Evolutionary conservation across 2,888 invertebrate species (phyloP).

Genomic region (Drosophila nr. perissopoda): DNA sequence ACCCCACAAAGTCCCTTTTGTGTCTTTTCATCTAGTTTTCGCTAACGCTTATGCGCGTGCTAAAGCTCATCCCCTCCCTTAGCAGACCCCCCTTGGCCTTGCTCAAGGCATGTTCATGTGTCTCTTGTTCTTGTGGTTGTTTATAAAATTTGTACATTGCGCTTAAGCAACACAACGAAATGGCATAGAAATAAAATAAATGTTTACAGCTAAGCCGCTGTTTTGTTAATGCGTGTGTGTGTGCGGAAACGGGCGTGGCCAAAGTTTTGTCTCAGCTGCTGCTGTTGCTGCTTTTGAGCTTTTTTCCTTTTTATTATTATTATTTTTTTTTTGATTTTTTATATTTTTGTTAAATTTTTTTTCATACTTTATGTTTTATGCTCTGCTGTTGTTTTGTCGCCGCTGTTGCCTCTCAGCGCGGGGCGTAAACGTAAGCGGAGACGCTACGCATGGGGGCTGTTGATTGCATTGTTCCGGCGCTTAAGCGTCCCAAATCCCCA

Average conservation of each 20-base stretch:
- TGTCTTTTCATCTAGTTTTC: conserved; percentile 58
- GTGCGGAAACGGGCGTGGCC: conserved; percentile 46
- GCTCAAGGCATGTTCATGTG: conserved; percentile 27
- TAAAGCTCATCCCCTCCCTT: conserved; percentile 2
- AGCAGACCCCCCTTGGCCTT: not conserved
- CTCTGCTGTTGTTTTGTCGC: conserved; percentile 33
- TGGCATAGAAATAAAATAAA: conserved; percentile 69
- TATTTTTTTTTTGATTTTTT: conserved; percentile 7
- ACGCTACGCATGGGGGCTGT: conserved; percentile 65
- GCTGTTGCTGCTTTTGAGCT: conserved; percentile 28
- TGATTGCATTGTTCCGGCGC: conserved; percentile 78
- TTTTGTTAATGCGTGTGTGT: conserved; percentile 58
- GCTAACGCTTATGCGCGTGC: conserved; percentile 24
- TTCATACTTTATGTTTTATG: conserved; percentile 59
- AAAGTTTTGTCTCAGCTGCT: conserved; percentile 52
- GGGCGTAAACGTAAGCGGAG: conserved; percentile 14
- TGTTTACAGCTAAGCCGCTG: conserved; percentile 68
- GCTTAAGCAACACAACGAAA: conserved; percentile 61
- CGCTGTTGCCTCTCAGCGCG: not conserved
- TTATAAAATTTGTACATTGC: conserved; percentile 67
- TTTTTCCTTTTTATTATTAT: conserved; percentile 38
- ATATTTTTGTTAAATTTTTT: conserved; percentile 30
- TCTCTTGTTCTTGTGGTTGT: conserved; percentile 43
- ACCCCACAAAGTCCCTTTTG: conserved; percentile 13
- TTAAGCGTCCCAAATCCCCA: conserved; percentile 59